A percentile compares a stretch with the other conserved stretches of the same genome.
Conservation (phyloP, 2,113 vertebrate genomes). For the Scalopus aquaticus region DNA sequence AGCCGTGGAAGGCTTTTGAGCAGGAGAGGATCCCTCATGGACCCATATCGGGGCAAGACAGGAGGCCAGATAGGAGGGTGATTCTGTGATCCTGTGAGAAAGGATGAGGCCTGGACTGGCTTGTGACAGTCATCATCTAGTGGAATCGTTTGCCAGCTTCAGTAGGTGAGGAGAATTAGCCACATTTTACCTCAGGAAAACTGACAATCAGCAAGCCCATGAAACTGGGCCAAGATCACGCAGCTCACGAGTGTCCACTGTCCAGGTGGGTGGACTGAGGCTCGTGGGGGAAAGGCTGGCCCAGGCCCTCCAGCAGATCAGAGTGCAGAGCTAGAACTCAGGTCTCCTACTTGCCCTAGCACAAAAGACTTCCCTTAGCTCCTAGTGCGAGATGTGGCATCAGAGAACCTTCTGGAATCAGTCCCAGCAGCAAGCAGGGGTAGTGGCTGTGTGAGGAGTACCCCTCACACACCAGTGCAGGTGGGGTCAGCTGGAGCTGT, state of each 20-base stretch:
- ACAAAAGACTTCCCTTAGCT: background rate
- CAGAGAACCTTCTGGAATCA: slow-evolving; percentile 32
- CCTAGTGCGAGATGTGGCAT: background rate
- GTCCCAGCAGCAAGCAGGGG: background rate
- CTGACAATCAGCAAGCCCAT: background rate
- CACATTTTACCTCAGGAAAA: background rate
- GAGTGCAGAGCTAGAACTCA: background rate
- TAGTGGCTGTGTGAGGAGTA: background rate
- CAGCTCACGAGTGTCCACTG: background rate
- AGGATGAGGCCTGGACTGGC: background rate
- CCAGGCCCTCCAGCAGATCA: background rate
- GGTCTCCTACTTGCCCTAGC: background rate
- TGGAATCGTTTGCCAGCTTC: background rate
- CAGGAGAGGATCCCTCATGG: background rate
- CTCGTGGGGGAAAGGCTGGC: background rate
- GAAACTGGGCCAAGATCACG: background rate
- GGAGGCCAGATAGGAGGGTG: background rate
- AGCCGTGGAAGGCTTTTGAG: background rate
- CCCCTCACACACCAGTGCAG: no score
- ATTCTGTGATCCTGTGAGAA: background rate
- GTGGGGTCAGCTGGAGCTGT: background rate
- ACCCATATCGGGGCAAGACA: background rate
- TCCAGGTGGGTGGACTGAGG: background rate
- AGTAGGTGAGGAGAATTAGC: background rate
- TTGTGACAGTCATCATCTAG: background rate